Conservation (phyloP, 2,888 invertebrate species). For the Magallana nippona region DNA sequence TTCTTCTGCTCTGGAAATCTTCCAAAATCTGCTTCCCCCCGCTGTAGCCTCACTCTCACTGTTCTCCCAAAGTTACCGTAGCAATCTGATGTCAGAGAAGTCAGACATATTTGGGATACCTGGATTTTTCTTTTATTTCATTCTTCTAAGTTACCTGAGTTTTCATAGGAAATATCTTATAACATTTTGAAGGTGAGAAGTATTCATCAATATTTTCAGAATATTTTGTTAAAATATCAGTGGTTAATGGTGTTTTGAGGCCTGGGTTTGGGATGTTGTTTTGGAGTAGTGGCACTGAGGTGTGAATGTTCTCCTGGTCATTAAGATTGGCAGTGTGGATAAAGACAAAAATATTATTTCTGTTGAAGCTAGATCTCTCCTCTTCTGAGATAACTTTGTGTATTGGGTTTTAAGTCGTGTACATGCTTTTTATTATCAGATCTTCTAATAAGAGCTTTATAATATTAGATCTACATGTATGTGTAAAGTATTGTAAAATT, state of each 20-base stretch:
- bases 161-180: constrained; percentile 23
- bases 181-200: constrained; percentile 8
- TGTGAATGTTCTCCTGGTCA: neutral
- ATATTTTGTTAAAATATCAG: neutral
- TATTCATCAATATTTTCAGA: neutral
- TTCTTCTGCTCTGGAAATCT: constrained; percentile 24
- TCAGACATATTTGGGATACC: constrained; percentile 42
- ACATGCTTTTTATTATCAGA: too few species aligned
- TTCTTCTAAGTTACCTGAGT: neutral
- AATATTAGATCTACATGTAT: too few species aligned
- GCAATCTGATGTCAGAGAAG: constrained; percentile 29
- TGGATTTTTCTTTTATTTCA: constrained; percentile 24
- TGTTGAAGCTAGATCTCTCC: too few species aligned
- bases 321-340: neutral
- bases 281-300: neutral
- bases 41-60: constrained; percentile 40
- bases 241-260: neutral
- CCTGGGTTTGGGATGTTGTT: neutral
- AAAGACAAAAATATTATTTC: too few species aligned
- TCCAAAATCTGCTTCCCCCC: constrained; percentile 27
- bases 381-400: too few species aligned
- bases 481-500: too few species aligned
- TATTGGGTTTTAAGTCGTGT: too few species aligned
- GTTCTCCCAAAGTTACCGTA: constrained; percentile 21
- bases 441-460: too few species aligned